Conservation (phyloP, 1,140 invertebrate species). For the Coenobita brevimanus region DNA sequence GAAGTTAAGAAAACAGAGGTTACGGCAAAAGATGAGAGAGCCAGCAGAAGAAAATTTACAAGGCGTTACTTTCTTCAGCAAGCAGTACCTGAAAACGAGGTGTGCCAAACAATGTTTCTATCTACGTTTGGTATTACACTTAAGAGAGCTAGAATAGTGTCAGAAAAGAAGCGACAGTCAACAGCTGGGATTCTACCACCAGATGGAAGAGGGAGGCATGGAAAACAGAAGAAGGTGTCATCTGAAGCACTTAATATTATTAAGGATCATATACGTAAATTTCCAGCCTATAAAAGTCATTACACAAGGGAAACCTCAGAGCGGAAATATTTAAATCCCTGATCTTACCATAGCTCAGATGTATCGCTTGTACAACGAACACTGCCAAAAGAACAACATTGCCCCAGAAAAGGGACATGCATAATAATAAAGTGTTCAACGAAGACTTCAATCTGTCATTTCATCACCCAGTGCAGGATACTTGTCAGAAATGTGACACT, state of each 20-base stretch:
- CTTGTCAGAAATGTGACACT: slow-evolving; percentile 28
- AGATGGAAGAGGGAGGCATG: slow-evolving; percentile 9
- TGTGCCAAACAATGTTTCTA: slow-evolving; percentile 23
- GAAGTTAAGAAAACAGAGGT: background rate
- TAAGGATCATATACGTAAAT: slow-evolving; percentile 10
- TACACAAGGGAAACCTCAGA: slow-evolving; percentile 17
- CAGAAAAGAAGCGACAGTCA: background rate
- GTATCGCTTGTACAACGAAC: slow-evolving; percentile 21
- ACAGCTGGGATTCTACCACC: background rate
- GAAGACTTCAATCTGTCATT: slow-evolving; percentile 33
- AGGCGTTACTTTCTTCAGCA: slow-evolving; percentile 27
- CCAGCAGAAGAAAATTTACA: slow-evolving; percentile 19
- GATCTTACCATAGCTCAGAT: slow-evolving; percentile 24
- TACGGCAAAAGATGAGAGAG: background rate
- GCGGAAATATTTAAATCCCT: slow-evolving; percentile 34
- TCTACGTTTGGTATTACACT: background rate
- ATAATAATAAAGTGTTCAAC: slow-evolving; percentile 9
- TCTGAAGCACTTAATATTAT: background rate
- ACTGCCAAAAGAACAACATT: slow-evolving; percentile 11
- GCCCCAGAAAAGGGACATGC: slow-evolving; percentile 12
- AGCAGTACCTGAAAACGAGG: slow-evolving; percentile 28
- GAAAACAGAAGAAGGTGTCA: slow-evolving; percentile 11
- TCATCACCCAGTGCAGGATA: slow-evolving; percentile 6
- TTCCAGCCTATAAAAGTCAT: slow-evolving; percentile 7
- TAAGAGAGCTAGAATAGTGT: background rate